Evolutionary conservation across 2,797 vertebrate species (phyloP).

Genomic region (Periparus ater): DNA sequence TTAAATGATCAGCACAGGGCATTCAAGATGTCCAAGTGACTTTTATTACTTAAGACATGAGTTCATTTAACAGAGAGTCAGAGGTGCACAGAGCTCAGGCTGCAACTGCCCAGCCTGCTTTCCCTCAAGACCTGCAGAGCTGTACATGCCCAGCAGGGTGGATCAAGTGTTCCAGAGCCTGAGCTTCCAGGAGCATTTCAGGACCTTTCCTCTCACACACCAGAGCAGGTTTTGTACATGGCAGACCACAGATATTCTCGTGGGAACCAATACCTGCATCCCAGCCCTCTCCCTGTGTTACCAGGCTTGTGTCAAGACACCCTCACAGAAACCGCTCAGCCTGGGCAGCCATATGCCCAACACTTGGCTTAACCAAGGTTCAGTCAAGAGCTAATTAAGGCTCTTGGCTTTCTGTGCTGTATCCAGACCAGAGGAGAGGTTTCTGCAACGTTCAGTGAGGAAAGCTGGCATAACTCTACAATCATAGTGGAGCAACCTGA

Average conservation of each 20-base stretch:
- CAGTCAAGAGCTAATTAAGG: background rate
- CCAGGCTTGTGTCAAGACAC: background rate
- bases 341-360: background rate
- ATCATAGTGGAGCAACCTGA: background rate
- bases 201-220: background rate
- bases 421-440: background rate
- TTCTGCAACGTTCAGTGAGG: background rate
- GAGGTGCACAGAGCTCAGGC: background rate
- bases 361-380: background rate
- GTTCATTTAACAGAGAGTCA: background rate
- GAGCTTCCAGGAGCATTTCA: background rate
- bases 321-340: background rate
- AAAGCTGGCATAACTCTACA: background rate
- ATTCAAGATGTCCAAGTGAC: background rate
- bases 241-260: background rate
- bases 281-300: background rate
- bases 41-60: background rate
- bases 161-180: background rate
- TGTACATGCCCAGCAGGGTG: background rate
- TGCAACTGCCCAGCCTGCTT: background rate
- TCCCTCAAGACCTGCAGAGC: background rate
- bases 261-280: background rate
- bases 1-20: background rate
- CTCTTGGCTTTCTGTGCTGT: background rate
- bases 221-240: background rate